Evolutionary conservation across 64 coral and sea anemone genomes (phyloP), one percentile per base, ranked within the genome.

Genomic region (Acropora tenuis): DNA sequence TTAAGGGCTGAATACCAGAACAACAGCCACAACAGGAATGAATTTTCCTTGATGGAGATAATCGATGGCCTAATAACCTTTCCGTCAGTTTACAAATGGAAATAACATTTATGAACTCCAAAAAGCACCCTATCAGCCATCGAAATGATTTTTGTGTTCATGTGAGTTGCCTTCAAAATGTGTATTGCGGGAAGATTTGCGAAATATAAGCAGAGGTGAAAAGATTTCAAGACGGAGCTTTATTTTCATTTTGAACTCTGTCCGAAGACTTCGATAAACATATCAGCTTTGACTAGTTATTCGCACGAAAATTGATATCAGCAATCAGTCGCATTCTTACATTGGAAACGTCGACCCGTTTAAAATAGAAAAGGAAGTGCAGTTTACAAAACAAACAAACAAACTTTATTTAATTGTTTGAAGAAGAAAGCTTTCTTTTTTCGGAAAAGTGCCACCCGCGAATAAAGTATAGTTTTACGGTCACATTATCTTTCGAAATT

Each of bases 51-150:
- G 46, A 66, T n/a, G 19, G 72, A 69, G 82, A 45, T 85, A 45
- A 85, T 71, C 45, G 44, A 85, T 85, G 10, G 61, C 45, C 63
- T 48, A 46, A 67, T 72, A 72, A 72, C 63, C 61, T 85, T 30
- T 44, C 49, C 82, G 18, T 30, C 30, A 30, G 30, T 50, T 3
- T n/a, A 19, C 7, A 72, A 5, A 19, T 30, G 8, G 65, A 16
- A 30, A 30, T 30, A 30, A 18, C 50, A 71, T 71, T 85, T 71
- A 49, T 48, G 72, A 85, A 85, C 82, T 30, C 30, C 8, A 8
- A 17, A 49, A 48, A 81, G 68, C 63, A 49, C 43, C 16, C 43
- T 13, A 84, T 7, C 7, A 7, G 47, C 49, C 30, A 30, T 30
- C 30, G 30, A 30, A 16, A 49, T 19, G 65, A 41, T 47, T 46